Percentiles rank a stretch among this genome's conserved stretches.
Conservation (phyloP, 23 tunicate genomes). For the Halocynthia aurantium region DNA sequence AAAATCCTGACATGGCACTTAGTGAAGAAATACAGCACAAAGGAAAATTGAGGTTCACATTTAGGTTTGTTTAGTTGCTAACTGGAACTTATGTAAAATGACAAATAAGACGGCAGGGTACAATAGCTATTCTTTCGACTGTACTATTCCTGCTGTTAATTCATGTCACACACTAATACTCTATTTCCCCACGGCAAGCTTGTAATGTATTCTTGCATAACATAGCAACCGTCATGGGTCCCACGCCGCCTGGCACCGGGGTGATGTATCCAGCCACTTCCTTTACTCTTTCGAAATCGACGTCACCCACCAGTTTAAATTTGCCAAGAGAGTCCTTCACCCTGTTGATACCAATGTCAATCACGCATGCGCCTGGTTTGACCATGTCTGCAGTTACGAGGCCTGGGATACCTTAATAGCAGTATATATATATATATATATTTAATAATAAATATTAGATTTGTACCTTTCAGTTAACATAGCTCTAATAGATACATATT, state of each 20-base stretch:
- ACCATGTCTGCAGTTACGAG: slow-evolving; percentile 94
- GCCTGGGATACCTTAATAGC: slow-evolving; percentile 50
- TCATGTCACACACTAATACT: slow-evolving; percentile 1
- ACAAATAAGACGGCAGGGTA: too few species aligned
- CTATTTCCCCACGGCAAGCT: slow-evolving; percentile 43
- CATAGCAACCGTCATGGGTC: slow-evolving; percentile 98
- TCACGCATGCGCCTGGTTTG: slow-evolving; percentile 83
- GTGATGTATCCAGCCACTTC: slow-evolving; percentile 92
- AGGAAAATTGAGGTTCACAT: too few species aligned
- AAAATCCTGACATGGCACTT: too few species aligned
- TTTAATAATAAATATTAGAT: not conserved
- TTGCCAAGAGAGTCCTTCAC: slow-evolving; percentile 63
- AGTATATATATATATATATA: not conserved
- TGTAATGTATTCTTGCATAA: slow-evolving; percentile 75
- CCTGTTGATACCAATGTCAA: slow-evolving; percentile 94
- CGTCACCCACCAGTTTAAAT: slow-evolving; percentile 89
- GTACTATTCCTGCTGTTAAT: too few species aligned
- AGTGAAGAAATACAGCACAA: too few species aligned
- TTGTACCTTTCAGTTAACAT: too few species aligned
- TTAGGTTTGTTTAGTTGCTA: too few species aligned
- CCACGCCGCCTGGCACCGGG: slow-evolving; percentile 99
- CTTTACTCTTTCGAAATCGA: slow-evolving; percentile 81
- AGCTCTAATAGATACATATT: too few species aligned
- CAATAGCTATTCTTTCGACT: too few species aligned
- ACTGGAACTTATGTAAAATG: too few species aligned